Base-by-base conservation (phyloP, 2,113 vertebrate species). In the Austrofundulus limnaeus region DNA sequence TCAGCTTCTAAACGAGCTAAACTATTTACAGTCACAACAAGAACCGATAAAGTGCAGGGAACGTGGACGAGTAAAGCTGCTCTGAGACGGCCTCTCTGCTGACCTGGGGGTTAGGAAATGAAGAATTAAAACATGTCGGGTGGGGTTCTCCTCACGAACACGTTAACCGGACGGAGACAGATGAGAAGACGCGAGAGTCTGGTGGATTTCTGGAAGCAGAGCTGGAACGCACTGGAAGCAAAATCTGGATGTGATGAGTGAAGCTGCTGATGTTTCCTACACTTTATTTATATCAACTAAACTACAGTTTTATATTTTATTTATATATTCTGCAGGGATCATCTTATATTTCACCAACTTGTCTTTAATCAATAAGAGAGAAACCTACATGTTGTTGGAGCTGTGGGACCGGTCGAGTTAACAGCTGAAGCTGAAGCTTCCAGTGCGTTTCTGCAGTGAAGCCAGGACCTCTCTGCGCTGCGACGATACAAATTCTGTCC, bases 201-300 rank as follows among this genome's bases (percentile, higher is more conserved):
- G 37, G 47, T 53, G 70, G 72, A 50, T 51, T 68, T 71, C 60
- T 71, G 68, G 77, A 72, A 66, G 77, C 75, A 53, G 68, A 47
- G 73, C 78, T 55, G 63, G 58, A 84, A 84, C 79, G 72, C 81
- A 82, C 83, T 81, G 81, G 83, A 87, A 80, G 78, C 68, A 2
- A 0, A 13, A 51, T 17, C 11, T 14, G 28, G 12, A 48, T 31
- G 10, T 3, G 19, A 17, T 34, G 8, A 34, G 11, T 24, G n/a
- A n/a, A n/a, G n/a, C n/a, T n/a, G n/a, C n/a, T n/a, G n/a, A n/a
- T 11, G n/a, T 15, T 42, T 49, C 51, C 43, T 31, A 59, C 41
- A 45, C 24, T 10, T 5, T 49, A 1, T 42, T 48, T 37, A 21
- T 71, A 53, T 11, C 0, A 45, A 37, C 68, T 76, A 59, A 66